phyloP scores from a whole-genome alignment of 2,113 vertebrate genomes.

The Ammodytes dubius region DNA sequence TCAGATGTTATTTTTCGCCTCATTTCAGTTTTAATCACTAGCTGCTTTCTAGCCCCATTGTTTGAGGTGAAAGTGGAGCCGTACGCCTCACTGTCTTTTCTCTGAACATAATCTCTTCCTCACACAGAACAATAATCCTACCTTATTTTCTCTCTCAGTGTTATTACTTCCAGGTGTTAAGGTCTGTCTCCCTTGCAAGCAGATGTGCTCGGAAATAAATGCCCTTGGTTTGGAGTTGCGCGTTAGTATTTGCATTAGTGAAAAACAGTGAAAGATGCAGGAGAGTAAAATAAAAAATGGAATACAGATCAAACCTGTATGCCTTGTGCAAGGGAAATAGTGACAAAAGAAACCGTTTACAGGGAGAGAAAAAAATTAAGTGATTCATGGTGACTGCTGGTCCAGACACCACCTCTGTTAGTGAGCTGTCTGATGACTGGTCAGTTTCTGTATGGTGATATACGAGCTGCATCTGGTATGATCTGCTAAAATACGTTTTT shows the following conservation, averaged over 20 bases:
- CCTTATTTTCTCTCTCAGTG: conserved; percentile 81
- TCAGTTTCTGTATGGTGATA: conserved; percentile 34
- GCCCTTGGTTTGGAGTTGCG: conserved; percentile 77
- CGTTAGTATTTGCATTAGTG: conserved; percentile 65
- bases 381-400: conserved; percentile 45
- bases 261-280: conserved; percentile 46
- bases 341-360: conserved; percentile 9
- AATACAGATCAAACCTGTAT: conserved; percentile 55
- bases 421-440: conserved; percentile 53
- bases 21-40: conserved; percentile 78
- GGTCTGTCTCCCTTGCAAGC: conserved; percentile 75
- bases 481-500: conserved; percentile 31
- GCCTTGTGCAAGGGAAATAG: conserved; percentile 44
- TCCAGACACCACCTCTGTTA: conserved; percentile 60
- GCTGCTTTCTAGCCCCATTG: conserved; percentile 71
- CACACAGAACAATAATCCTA: conserved; percentile 85
- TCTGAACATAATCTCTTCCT: conserved; percentile 83
- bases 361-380: neutral
- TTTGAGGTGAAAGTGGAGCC: conserved; percentile 79
- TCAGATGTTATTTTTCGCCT: conserved; percentile 60
- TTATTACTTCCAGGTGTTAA: conserved; percentile 87
- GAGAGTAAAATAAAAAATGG: conserved; percentile 56
- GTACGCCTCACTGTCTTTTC: conserved; percentile 79
- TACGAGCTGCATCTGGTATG: conserved; percentile 48
- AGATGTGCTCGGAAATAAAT: conserved; percentile 71